phyloP scores from a whole-genome alignment of 2,113 vertebrate species.

The Sphaerodactylus townsendi region DNA sequence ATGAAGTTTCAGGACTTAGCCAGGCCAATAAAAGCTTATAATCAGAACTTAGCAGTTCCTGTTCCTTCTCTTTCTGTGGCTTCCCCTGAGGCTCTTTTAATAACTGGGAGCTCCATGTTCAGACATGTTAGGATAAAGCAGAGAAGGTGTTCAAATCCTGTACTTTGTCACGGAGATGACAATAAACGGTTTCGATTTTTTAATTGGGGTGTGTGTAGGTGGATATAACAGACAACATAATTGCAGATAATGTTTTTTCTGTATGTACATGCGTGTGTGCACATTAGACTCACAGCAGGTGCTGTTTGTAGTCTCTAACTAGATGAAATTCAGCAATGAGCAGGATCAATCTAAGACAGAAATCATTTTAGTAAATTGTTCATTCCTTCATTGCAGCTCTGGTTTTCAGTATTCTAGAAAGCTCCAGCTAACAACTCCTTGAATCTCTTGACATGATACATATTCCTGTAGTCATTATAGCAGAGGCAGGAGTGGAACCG shows the following conservation, averaged over 20 bases:
- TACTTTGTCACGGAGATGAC: not conserved
- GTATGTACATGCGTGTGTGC: not conserved
- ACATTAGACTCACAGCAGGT: not conserved
- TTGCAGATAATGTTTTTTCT: not conserved
- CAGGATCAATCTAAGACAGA: not conserved
- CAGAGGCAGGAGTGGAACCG: not conserved
- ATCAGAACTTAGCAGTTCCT: not conserved
- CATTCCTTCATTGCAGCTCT: not conserved
- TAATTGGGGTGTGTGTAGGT: not conserved
- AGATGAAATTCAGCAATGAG: not conserved
- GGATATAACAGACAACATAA: not conserved
- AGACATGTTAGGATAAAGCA: not conserved
- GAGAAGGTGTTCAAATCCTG: not conserved
- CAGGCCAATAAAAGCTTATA: fast-evolving
- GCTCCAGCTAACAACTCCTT: not conserved
- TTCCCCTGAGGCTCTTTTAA: conserved; percentile 2
- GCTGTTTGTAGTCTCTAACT: not conserved
- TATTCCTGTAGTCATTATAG: not conserved
- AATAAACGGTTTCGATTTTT: not conserved
- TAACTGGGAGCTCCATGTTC: not conserved
- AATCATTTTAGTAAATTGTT: not conserved
- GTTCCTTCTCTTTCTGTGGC: not conserved
- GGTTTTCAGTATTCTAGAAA: fast-evolving
- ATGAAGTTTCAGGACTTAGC: not conserved
- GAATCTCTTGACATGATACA: not conserved